Conservation (phyloP, 2,888 invertebrate species). For the Omphaloscelis lunosa region DNA sequence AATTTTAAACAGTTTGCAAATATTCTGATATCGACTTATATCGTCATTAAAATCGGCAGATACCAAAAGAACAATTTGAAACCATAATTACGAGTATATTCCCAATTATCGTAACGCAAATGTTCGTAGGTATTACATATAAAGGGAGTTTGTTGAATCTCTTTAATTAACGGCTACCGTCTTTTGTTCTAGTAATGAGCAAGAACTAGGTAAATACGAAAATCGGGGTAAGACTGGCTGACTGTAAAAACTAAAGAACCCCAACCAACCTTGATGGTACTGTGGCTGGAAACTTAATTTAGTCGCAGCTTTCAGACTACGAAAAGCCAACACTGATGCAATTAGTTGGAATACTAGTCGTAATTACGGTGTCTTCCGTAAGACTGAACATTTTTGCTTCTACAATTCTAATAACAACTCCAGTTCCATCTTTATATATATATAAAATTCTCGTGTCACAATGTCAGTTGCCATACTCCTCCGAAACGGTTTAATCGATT, state of each 20-base stretch:
- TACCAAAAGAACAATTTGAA: constrained; percentile 1
- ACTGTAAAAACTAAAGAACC: constrained; percentile 47
- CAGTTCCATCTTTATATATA: too few species aligned
- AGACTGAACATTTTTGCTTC: constrained; percentile 27
- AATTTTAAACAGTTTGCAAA: neutral
- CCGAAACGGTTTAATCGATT: too few species aligned
- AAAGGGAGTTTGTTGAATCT: constrained; percentile 22
- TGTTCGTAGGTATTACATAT: neutral
- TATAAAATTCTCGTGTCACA: too few species aligned
- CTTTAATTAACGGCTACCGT: constrained; percentile 46
- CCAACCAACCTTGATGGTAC: constrained; percentile 17
- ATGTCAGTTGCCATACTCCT: too few species aligned
- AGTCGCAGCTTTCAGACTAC: constrained; percentile 17
- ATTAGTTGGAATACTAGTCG: constrained; percentile 51
- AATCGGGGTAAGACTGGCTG: constrained; percentile 16
- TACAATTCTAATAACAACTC: constrained; percentile 5
- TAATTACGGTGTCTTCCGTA: constrained; percentile 12
- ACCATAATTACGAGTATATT: neutral
- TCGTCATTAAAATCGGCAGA: neutral
- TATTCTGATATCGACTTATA: neutral
- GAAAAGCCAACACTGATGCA: constrained; percentile 41
- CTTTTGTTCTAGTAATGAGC: constrained; percentile 58
- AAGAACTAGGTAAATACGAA: constrained; percentile 50
- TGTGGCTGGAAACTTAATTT: constrained; percentile 32
- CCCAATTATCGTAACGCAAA: constrained; percentile 9